These are phyloP conservation scores for Siphamia tubifer DNA, from an alignment of 2,113 vertebrate genomes.

Conservation along the genomic window DNA sequence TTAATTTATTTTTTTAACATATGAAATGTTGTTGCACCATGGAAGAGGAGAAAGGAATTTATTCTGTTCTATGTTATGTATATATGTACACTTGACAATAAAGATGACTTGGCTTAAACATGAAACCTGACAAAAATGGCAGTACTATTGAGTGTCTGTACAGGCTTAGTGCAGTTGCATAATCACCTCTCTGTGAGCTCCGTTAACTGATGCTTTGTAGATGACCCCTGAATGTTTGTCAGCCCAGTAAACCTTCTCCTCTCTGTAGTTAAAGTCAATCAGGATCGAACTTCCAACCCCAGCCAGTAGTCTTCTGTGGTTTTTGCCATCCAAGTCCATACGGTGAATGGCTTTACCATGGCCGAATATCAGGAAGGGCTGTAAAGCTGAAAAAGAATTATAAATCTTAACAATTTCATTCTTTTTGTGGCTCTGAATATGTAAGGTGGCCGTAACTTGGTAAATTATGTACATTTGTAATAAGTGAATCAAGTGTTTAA, in stretches of 20 bases:
- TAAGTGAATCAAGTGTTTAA: too few relatives aligned
- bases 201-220: slow-evolving; percentile 83
- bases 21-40: too few relatives aligned
- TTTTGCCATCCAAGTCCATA: slow-evolving; percentile 85
- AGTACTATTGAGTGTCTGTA: background rate
- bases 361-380: slow-evolving; percentile 88
- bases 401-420: background rate
- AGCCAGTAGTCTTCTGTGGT: slow-evolving; percentile 77
- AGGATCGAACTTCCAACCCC: slow-evolving; percentile 78
- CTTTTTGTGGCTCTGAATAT: too few relatives aligned
- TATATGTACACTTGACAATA: too few relatives aligned
- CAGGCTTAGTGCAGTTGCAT: background rate
- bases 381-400: slow-evolving; percentile 71
- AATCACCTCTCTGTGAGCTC: slow-evolving; percentile 86
- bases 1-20: too few relatives aligned
- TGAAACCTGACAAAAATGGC: background rate
- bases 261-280: slow-evolving; percentile 85
- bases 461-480: too few relatives aligned
- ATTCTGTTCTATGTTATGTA: too few relatives aligned
- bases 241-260: slow-evolving; percentile 88
- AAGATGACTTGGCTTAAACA: too few relatives aligned
- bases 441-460: too few relatives aligned
- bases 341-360: slow-evolving; percentile 85
- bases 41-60: too few relatives aligned
- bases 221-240: slow-evolving; percentile 81